Conservation (phyloP, 2,888 invertebrate species). For the Thelaira solivaga region DNA sequence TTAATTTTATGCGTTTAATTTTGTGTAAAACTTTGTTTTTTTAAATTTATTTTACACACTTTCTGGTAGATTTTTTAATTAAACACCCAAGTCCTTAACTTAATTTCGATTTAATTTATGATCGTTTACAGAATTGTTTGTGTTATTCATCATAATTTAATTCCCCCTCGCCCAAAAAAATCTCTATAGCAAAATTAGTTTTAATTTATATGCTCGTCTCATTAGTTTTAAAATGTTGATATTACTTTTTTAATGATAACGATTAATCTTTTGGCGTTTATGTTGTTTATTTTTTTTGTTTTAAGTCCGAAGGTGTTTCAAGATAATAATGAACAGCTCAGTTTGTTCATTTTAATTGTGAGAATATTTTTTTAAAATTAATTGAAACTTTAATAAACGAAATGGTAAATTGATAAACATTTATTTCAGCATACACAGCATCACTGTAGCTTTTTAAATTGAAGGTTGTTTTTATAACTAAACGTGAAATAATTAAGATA, state of each 20-base stretch:
- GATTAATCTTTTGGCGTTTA: slow-evolving; percentile 11
- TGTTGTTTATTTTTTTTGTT: not conserved
- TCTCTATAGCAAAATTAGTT: not conserved
- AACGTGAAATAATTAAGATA: too few relatives aligned
- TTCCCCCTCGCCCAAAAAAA: too few relatives aligned
- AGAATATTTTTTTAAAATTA: slow-evolving; percentile 11
- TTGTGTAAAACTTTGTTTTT: too few relatives aligned
- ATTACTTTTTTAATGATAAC: slow-evolving; percentile 11
- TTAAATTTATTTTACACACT: too few relatives aligned
- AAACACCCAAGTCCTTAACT: too few relatives aligned
- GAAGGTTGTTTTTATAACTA: too few relatives aligned
- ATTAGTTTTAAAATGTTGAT: slow-evolving; percentile 17
- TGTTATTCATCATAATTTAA: too few relatives aligned
- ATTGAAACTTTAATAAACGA: not conserved
- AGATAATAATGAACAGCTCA: not conserved
- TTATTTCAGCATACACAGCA: too few relatives aligned
- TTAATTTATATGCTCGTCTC: not conserved
- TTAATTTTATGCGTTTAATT: too few relatives aligned
- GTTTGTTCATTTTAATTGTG: slow-evolving; percentile 22
- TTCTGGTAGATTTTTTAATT: too few relatives aligned
- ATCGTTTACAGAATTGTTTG: too few relatives aligned
- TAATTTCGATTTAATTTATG: slow-evolving; percentile 45
- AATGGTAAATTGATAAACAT: not conserved
- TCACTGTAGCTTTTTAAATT: too few relatives aligned
- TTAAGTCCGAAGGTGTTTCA: not conserved